Base-by-base conservation (phyloP, 2,113 vertebrate genomes). In the Podilymbus podiceps region DNA sequence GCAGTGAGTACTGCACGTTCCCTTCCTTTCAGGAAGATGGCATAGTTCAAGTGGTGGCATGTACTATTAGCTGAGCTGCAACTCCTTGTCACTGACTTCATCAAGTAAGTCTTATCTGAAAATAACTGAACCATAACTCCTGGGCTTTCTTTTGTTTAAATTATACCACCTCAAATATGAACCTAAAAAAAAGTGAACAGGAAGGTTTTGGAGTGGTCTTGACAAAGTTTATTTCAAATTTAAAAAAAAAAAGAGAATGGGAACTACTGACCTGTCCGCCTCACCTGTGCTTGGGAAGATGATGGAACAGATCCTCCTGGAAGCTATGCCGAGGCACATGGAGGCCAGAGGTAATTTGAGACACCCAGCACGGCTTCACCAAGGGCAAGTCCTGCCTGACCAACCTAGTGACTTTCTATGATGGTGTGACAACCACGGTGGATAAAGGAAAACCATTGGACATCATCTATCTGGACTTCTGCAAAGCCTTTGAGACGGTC, bases 31-130 rank as follows among this genome's bases (percentile, higher is more conserved):
- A 79, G 93, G 69, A 85, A 76, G 50, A 38, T 8, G 0, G 3
- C 62, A 53, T 5, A 40, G 31, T 12, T 81, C 73, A 66, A 0
- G 0, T 49, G 33, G 13, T 13, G 62, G 47, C 2, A 2, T 5
- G 12, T 40, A 20, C 33, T 68, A 3, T 56, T 87, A 79, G 58
- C 69, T 76, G 64, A 82, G 56, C 66, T 75, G 82, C 69, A 85
- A 21, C 21, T 53, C 8, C 11, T n/a, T 50, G 5, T 53, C 71
- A 75, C 59, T 74, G 62, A 73, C 40, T 42, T 73, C 9, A 9
- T 14, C 17, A 56, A 56, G 19, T 30, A 75, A 31, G 18, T 56
- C 46, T 66, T 76, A 58, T 31, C 30, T 79, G 53, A 71, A 66
- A 83, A 15, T 47, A 75, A 40, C 17, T 15, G 22, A 63, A 8